These are phyloP conservation scores for Phataginus tetradactyla DNA, from an alignment of 2,797 vertebrate species.

Conservation along the genomic window DNA sequence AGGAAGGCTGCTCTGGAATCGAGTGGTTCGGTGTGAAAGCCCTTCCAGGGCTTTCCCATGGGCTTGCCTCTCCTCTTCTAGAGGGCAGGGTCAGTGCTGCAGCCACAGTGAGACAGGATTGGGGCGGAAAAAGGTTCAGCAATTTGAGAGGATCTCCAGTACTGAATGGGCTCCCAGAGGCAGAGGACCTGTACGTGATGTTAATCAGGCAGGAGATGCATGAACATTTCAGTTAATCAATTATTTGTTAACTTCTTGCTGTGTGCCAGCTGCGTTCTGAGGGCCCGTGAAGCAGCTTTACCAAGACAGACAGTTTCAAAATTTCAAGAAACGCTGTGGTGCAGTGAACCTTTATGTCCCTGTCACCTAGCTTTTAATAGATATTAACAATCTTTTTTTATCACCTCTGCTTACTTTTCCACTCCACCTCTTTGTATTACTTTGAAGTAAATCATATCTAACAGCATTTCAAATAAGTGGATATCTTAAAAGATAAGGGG, in stretches of 20 bases:
- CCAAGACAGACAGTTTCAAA: fast-evolving
- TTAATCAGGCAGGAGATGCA: neutral
- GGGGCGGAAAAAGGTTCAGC: neutral
- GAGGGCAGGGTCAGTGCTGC: neutral
- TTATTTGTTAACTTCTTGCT: neutral
- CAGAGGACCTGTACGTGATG: neutral
- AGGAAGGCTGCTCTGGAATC: neutral
- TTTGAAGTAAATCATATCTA: neutral
- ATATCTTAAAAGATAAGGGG: neutral
- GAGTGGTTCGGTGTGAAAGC: neutral
- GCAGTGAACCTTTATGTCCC: neutral
- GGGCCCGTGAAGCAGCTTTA: neutral
- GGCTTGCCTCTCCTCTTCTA: neutral
- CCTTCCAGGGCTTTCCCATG: too few relatives aligned
- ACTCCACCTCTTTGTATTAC: neutral
- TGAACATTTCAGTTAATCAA: fast-evolving
- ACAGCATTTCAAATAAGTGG: neutral
- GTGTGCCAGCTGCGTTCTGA: neutral
- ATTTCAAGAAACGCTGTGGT: neutral
- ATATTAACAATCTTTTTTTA: too few relatives aligned
- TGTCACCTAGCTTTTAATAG: neutral
- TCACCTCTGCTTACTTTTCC: neutral
- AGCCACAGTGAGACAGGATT: neutral
- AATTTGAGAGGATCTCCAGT: neutral
- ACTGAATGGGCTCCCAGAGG: neutral